Base-by-base conservation (phyloP, 2,888 invertebrate species). In the Dexiosoma caninum region DNA sequence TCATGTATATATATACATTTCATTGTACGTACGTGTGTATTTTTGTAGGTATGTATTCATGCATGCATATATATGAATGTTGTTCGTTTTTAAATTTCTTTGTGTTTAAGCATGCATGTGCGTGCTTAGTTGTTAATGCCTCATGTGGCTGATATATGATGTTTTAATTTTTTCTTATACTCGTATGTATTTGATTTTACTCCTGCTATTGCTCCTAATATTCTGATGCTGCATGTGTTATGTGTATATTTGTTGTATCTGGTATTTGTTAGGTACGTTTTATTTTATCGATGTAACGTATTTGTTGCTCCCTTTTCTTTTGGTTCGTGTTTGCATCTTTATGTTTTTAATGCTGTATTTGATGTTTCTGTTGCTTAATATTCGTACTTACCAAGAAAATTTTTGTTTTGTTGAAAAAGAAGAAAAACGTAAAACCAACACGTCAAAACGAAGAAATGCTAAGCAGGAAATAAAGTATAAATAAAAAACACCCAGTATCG, bases 141-240 rank as follows among this genome's bases (percentile, higher is more conserved):
- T 77, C 70, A 78, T 78, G 78, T 78, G 74, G 78, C 44, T 75
- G 70, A 70, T 78, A 70, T 78, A 78, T 69, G 72, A 77, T 69
- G 72, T 69, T 81, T 72, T 57, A 62, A 64, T 71, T 72, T 77
- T 66, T 59, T 46, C 55, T 27, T 62, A 60, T n/a, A 35, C 12
- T 59, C 30, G 6, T 27, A 27, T 27, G 6, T 27, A 27, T 27
- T 27, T 3, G 12, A 19, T 72, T 70, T 40, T 51, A 37, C 30
- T 49, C 12, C 12, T 62, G 60, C 30, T 44, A 37, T 40, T 27
- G 5, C 23, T 35, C 12, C 21, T 46, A 12, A 23, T 37, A n/a
- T 40, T 16, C 32, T 16, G 35, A 23, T 53, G 32, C 23, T 55
- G 8, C n/a, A 49, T 51, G 27, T 23, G 23, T n/a, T 49, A 7